Base-by-base conservation (phyloP, 2,888 invertebrate genomes). In the Meiosimyza decipiens region DNA sequence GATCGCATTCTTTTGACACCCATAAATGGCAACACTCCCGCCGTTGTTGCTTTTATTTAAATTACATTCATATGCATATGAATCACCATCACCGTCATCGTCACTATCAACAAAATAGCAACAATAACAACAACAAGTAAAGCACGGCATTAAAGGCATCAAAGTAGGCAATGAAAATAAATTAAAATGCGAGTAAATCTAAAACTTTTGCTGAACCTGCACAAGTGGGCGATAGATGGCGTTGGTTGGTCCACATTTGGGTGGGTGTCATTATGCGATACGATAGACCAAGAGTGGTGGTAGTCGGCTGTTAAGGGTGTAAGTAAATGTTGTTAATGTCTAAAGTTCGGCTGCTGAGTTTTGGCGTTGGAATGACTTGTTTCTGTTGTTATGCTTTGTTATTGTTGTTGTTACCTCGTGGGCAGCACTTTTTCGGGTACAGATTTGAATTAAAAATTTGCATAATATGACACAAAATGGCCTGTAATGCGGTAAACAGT, bases 161-260 rank as follows among this genome's bases (percentile, higher is more conserved):
- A 80, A 82, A 70, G 83, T 82, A 83, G 82, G 83, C 84, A 81
- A 84, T 83, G 84, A 83, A 83, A 82, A 84, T 82, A 84, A 82
- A 82, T 83, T 82, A 80, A 84, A 84, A 83, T 79, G 40, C 40
- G 40, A 40, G 40, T 62, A 69, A 62, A 70, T 70, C 63, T 70
- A 51, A 54, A 62, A 63, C 63, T 63, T 63, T 70, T 22, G 33
- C 51, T 57, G 57, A 59, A 62, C 60, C 60, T 16, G 40, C 18
- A 47, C 7, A 13, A 40, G 52, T 16, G 40, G 55, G 67, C 49
- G 57, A 18, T 18, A n/a, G 59, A 47, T 57, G 47, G 59, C 33
- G 52, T 40, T 22, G 11, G 2, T 3, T 15, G 49, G 47, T 40
- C 40, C 40, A 40, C 40, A 40, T 40, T 40, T 9, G 15, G 22